Base-by-base conservation (phyloP, 1,140 invertebrate species). In the Rhagoletis zephyria region DNA sequence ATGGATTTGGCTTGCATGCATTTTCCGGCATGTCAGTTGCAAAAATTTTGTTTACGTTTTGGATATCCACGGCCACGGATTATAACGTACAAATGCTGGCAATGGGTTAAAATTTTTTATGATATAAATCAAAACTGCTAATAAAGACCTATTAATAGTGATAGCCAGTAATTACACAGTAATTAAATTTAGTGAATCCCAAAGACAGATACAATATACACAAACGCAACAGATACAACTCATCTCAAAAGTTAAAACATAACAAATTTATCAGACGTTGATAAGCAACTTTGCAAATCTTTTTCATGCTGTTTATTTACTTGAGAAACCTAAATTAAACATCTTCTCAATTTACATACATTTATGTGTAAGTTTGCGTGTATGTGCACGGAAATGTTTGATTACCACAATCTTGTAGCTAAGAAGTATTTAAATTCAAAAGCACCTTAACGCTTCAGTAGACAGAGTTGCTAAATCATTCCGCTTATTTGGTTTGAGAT, bases 401-500 rank as follows among this genome's bases (percentile, higher is more conserved):
- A 30, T 30, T 48, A 10, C 51, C 5, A 56, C 51, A n/a, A 63
- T 9, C 48, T 81, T 30, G 19, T 30, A n/a, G 4, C n/a, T n/a
- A n/a, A 48, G 74, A 51, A 81, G 10, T 81, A 16, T 51, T 6
- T 0, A 81, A 77, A 81, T 81, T 51, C 30, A 56, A 30, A 81
- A 81, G 48, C n/a, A 77, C 70, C n/a, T 81, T 59, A 16, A 51
- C 48, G n/a, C 48, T 14, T 81, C 74, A 81, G 74, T 81, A 81
- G 74, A 9, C 19, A 19, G 6, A 56, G 74, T 40, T 9, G 64
- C 30, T 81, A 51, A 81, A 45, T 81, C 74, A 81, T 51, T 81
- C n/a, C 48, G 74, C 74, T 81, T 81, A 81, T 81, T 81, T 81
- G 74, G 48, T 81, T 81, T 81, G 5, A 81, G 74, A 19, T 51